Evolutionary conservation across 1,140 invertebrate genomes (phyloP).

Genomic region (Pseudobourletiella spinata): DNA sequence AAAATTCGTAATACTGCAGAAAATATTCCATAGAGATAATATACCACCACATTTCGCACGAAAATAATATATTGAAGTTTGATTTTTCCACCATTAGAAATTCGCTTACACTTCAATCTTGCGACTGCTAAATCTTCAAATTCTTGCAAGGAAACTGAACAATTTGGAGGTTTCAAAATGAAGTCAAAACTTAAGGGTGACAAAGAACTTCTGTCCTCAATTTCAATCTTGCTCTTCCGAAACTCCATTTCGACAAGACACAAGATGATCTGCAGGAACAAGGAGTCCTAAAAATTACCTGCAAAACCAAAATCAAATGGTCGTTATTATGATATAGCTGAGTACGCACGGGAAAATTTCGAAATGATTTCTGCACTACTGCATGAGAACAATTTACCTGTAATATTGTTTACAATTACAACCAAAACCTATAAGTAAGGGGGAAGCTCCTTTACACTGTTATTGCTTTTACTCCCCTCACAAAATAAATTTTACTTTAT

Average conservation of each 20-base stretch:
- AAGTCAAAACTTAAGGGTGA: background rate
- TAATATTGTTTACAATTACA: too few species aligned
- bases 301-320: background rate
- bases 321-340: too few species aligned
- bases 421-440: too few species aligned
- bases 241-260: background rate
- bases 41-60: background rate
- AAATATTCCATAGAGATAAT: background rate
- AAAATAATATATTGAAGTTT: background rate
- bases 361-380: too few species aligned
- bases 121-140: constrained; percentile 81
- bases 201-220: background rate
- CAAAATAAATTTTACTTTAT: too few species aligned
- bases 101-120: constrained; percentile 57
- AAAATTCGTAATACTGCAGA: constrained; percentile 58
- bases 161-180: constrained; percentile 53
- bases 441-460: too few species aligned
- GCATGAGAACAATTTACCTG: too few species aligned
- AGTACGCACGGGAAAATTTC: too few species aligned
- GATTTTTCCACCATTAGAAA: background rate
- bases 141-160: constrained; percentile 64
- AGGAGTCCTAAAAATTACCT: background rate
- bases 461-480: too few species aligned
- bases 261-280: background rate
- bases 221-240: background rate